A percentile compares a stretch with the other conserved stretches of the same genome.
Evolutionary conservation across 2,888 invertebrate genomes (phyloP).

Genomic region (Protonemura montana): DNA sequence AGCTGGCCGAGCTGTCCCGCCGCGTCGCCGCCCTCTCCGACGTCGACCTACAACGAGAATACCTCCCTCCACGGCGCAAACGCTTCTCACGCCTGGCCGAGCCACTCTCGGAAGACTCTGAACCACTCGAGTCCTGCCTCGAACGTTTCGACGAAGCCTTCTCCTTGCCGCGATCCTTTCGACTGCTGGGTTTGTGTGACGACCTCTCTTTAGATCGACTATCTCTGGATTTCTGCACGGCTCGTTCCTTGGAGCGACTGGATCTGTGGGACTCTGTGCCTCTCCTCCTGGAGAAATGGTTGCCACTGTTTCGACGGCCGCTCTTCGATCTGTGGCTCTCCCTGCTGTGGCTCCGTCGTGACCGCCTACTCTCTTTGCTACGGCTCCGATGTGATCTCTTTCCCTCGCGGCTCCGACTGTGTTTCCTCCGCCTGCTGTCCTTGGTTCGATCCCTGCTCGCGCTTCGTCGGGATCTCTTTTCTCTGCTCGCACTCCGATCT

Average conservation of each 20-base stretch:
- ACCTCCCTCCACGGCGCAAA: conserved; percentile 30
- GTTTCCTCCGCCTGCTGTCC: conserved; percentile 51
- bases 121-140: not conserved
- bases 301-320: not conserved
- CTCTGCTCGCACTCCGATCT: conserved; percentile 45
- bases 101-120: not conserved
- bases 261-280: not conserved
- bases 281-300: not conserved
- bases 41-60: conserved; percentile 46
- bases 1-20: conserved; percentile 44
- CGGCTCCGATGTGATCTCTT: conserved; percentile 17
- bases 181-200: not conserved
- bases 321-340: conserved; percentile 25
- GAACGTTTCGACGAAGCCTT: not conserved
- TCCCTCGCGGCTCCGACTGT: conserved; percentile 20
- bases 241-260: conserved; percentile 8
- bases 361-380: conserved; percentile 3
- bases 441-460: conserved; percentile 43
- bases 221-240: not conserved
- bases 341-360: not conserved
- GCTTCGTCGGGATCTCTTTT: conserved; percentile 48
- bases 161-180: conserved; percentile 3
- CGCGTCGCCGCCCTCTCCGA: conserved; percentile 40
- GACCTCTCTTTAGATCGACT: not conserved
- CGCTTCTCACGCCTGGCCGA: conserved; percentile 25